Percentiles rank a stretch among this genome's conserved stretches.
Evolutionary conservation across 2,888 invertebrate genomes (phyloP).

Genomic region (Thumatha senex): DNA sequence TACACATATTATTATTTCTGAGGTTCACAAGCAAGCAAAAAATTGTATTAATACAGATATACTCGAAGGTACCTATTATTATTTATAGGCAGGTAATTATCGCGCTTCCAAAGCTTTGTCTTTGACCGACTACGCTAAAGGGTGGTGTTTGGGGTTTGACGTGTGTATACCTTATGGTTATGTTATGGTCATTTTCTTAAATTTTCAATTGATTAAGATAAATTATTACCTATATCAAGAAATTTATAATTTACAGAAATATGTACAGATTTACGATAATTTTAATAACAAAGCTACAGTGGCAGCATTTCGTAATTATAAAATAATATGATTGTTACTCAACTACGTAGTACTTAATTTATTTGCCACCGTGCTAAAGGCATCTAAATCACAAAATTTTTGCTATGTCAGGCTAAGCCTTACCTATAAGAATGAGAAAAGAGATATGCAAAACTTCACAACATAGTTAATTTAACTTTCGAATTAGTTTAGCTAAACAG

Average conservation of each 20-base stretch:
- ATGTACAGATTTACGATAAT: constrained; percentile 43
- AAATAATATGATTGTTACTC: constrained; percentile 27
- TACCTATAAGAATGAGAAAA: constrained; percentile 49
- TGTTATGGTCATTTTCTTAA: too few species aligned
- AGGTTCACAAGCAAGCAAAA: too few species aligned
- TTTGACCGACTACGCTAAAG: too few species aligned
- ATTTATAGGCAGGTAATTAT: too few species aligned
- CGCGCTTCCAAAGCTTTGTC: too few species aligned
- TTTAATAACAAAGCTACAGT: constrained; percentile 65
- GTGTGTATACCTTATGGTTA: too few species aligned
- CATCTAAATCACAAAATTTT: constrained; percentile 73
- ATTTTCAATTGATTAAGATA: constrained; percentile 4
- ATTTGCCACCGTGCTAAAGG: constrained; percentile 67
- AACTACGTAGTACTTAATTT: constrained; percentile 16
- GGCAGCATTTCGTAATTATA: constrained; percentile 51
- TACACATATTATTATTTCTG: too few species aligned
- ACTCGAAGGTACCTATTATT: too few species aligned
- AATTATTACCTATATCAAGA: not conserved
- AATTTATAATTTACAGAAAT: constrained; percentile 13
- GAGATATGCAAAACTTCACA: constrained; percentile 78
- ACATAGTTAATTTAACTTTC: constrained; percentile 58
- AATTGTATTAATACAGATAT: too few species aligned
- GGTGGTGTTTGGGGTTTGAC: too few species aligned
- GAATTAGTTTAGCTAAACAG: constrained; percentile 4
- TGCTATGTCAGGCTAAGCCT: constrained; percentile 70